These are phyloP conservation scores for Orthonychiurus folsomi DNA, from an alignment of 2,888 invertebrate species.

Conservation along the genomic window DNA sequence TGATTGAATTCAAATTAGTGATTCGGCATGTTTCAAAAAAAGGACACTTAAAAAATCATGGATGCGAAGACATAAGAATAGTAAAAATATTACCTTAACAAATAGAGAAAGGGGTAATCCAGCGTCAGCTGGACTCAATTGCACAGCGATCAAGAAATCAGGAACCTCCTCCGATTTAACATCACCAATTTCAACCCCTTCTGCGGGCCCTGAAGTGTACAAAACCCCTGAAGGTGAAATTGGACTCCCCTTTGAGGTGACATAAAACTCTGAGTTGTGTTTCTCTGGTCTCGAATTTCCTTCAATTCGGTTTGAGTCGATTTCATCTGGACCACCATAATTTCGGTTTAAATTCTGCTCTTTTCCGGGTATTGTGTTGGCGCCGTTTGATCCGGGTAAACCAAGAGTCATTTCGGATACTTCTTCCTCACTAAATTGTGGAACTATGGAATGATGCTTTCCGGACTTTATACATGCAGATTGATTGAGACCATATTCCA, in stretches of 20 bases:
- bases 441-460: conserved; percentile 63
- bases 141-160: conserved; percentile 47
- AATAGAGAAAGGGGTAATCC: conserved; percentile 83
- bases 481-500: conserved; percentile 72
- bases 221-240: not conserved
- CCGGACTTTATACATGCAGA: conserved; percentile 71
- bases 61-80: not conserved
- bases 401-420: not conserved
- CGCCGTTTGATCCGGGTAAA: not conserved
- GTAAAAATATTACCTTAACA: conserved; percentile 54
- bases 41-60: not conserved
- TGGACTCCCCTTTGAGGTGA: not conserved
- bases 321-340: not conserved
- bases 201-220: not conserved
- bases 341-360: too few relatives aligned
- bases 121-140: conserved; percentile 62
- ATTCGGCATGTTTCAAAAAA: conserved; percentile 40
- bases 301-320: not conserved
- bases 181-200: not conserved
- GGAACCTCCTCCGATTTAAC: conserved; percentile 30
- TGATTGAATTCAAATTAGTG: conserved; percentile 45
- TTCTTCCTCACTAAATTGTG: conserved; percentile 47
- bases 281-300: not conserved
- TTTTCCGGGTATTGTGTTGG: too few relatives aligned
- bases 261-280: not conserved